Base-by-base conservation (phyloP, 2,888 invertebrate species). In the Luffia ferchaultella region DNA sequence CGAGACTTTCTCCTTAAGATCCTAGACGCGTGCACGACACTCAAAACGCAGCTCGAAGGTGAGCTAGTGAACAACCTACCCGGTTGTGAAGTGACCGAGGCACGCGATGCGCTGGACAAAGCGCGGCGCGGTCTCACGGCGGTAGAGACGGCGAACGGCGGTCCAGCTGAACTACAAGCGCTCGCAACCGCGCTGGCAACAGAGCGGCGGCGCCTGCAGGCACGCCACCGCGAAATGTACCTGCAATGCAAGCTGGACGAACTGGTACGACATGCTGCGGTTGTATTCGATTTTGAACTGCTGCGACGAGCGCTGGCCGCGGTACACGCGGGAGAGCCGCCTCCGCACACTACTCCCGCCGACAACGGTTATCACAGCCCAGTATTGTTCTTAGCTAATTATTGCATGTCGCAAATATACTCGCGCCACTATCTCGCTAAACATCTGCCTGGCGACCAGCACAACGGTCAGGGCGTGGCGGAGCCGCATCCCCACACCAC, bases 41-140 rank as follows among this genome's bases (percentile, higher is more conserved):
- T 92, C 46, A 92, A 92, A 68, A 88, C 90, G 52, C 90, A 90
- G 72, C 89, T 92, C 48, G 92, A 92, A 72, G 88, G 89, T 47
- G 91, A 92, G 66, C 79, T 92, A 57, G 87, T 89, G 55, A 89
- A 88, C 61, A 89, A 90, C 58, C 85, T 88, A 67, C 86, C 88
- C 44, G 88, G 89, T 54, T 82, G 87, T 56, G 90, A 90, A 65
- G 80, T 90, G 55, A 85, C 86, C 53, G 90, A 90, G 58, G 88
- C 89, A 54, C 83, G 88, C 19, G 89, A 89, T 58, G 83, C 86
- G 41, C 68, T 90, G 46, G 86, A 86, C 46, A 88, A 87, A 61
- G 86, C 88, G 3, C 85, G 88, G 55, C 77, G 87, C 42, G 86
- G 86, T 54, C 71, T 47, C n/a, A 89, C 55, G 18, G 60, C 60